phyloP scores from a whole-genome alignment of 2,797 vertebrate species.

The Dryobates pubescens region DNA sequence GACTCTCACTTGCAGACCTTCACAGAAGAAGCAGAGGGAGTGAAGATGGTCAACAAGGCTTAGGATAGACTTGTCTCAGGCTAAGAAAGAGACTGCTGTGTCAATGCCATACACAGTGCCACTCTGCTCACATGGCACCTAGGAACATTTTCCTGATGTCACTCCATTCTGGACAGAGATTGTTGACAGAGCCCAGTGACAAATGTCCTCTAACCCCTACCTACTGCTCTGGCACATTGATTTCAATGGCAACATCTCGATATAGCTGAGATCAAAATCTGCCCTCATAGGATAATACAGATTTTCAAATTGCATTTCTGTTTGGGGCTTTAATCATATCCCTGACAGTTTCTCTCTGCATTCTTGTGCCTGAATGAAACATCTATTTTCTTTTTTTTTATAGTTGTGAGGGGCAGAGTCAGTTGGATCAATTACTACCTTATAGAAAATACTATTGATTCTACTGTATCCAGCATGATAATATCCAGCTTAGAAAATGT shows the following conservation, averaged over 20 bases:
- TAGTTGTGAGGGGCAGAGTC: background rate
- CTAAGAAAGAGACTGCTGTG: background rate
- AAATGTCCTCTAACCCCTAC: background rate
- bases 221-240: background rate
- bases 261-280: background rate
- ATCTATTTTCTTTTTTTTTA: background rate
- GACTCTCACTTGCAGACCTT: background rate
- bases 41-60: background rate
- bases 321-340: background rate
- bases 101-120: rapidly evolving
- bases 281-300: background rate
- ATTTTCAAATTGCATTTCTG: background rate
- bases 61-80: background rate
- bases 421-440: background rate
- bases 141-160: background rate
- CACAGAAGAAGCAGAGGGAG: rapidly evolving
- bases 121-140: rapidly evolving
- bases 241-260: background rate
- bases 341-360: background rate
- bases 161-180: background rate
- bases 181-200: background rate
- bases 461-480: background rate
- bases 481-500: background rate
- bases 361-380: background rate
- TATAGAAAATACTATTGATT: background rate